Percentiles rank a stretch among this genome's conserved stretches.
Evolutionary conservation across 2,888 invertebrate species (phyloP).

Genomic region (Cerastis leucographa): DNA sequence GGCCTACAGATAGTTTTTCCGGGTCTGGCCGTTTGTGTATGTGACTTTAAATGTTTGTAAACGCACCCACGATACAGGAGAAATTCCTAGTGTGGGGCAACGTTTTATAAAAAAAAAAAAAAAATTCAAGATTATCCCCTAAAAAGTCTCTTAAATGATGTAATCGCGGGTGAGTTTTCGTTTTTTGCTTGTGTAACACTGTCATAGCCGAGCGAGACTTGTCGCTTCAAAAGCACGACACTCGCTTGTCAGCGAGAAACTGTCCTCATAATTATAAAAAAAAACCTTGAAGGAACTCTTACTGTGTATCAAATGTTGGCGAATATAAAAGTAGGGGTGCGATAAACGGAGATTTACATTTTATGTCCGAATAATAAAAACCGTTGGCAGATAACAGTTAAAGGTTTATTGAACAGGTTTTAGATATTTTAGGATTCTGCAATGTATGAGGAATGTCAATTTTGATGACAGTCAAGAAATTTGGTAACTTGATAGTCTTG

Average conservation of each 20-base stretch:
- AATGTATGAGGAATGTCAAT: background rate
- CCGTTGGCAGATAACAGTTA: conserved; percentile 31
- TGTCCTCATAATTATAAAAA: background rate
- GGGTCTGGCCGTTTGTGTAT: too few relatives aligned
- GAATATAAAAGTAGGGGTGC: conserved; percentile 35
- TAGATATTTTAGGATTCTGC: background rate
- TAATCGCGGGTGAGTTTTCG: background rate
- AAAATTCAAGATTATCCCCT: too few relatives aligned
- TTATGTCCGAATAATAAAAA: conserved; percentile 49
- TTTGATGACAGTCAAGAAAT: background rate
- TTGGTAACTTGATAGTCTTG: background rate
- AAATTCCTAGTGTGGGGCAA: too few relatives aligned
- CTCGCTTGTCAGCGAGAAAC: background rate
- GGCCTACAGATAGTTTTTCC: too few relatives aligned
- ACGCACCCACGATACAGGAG: too few relatives aligned
- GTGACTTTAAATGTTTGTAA: too few relatives aligned
- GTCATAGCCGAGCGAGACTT: background rate
- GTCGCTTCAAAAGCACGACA: background rate
- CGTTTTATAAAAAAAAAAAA: too few relatives aligned
- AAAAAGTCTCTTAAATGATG: too few relatives aligned
- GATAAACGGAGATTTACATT: conserved; percentile 45
- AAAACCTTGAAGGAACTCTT: conserved; percentile 11
- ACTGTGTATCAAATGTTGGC: conserved; percentile 26
- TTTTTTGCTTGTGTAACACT: background rate
- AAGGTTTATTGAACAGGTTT: conserved; percentile 24